phyloP scores from a whole-genome alignment of 2,797 vertebrate species.

The Tokudaia muenninki region DNA sequence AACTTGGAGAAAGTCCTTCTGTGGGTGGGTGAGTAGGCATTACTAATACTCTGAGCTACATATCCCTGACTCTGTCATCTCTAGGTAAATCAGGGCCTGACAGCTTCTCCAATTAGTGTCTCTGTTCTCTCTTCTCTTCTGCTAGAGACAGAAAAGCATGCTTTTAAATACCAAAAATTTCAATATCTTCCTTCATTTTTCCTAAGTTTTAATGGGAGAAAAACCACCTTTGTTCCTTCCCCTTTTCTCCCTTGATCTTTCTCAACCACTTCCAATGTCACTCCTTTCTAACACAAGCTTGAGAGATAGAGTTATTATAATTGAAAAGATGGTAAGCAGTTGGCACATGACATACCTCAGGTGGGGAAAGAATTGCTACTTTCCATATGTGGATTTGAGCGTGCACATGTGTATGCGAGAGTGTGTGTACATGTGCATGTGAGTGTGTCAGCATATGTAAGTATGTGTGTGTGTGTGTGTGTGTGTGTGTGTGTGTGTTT shows the following conservation, averaged over 20 bases:
- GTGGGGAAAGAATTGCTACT: neutral
- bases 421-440: neutral
- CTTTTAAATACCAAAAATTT: neutral
- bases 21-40: neutral
- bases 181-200: conserved; percentile 2
- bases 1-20: neutral
- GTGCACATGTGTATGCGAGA: neutral
- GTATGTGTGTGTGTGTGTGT: neutral
- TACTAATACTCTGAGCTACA: neutral
- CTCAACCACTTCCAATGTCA: neutral
- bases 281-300: conserved; percentile 1
- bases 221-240: neutral
- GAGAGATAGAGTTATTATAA: neutral
- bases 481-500: neutral
- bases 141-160: neutral
- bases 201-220: neutral
- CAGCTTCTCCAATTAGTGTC: neutral
- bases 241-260: neutral
- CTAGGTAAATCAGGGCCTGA: neutral
- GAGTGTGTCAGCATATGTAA: neutral
- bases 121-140: neutral
- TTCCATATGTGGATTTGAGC: neutral
- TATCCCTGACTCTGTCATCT: neutral
- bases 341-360: neutral
- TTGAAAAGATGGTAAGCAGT: neutral